Base-by-base conservation (phyloP, 2,113 vertebrate genomes). In the Pterocles gutturalis region DNA sequence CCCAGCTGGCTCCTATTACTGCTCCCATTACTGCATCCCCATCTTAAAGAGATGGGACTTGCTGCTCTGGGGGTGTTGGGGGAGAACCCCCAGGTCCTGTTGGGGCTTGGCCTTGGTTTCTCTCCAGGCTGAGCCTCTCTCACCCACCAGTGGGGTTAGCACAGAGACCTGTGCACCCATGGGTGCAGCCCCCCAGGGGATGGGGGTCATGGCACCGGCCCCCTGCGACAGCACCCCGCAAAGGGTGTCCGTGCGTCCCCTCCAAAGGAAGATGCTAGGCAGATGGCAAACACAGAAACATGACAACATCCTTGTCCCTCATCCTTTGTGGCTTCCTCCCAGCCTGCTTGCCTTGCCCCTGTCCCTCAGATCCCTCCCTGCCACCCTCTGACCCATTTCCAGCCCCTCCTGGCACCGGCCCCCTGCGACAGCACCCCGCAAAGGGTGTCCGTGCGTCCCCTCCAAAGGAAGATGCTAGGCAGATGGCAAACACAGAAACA, bases 281-380 rank as follows among this genome's bases (percentile, higher is more conserved):
- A 19, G 16, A 5, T 10, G 31, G 57, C 15, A 75, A 84, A 54
- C 73, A 51, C 31, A 9, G 33, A 53, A 16, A 0, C 78, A 61
- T 0, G 5, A 73, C 43, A 21, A 11, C 34, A 9, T 51, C 33
- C 33, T 87, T 1, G 0, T 22, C 38, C 8, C 19, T 16, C n/a
- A 8, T 33, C 54, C 49, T 29, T 10, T 2, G 34, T 2, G 4
- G 14, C 48, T 72, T 36, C 45, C 15, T 76, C 57, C 66, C 9
- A 24, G 10, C 8, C 31, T 48, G 36, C 48, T 65, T 3, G 0
- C 24, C 20, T 36, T 28, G 31, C 36, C 46, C 36, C 2, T 3
- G 0, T 43, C 34, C 45, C 54, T 34, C 33, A 28, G 26, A 13
- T 11, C 65, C 34, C 29, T 79, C 46, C 48, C 34, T 16, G 20